Percentiles rank a stretch among this genome's conserved stretches.
These are phyloP conservation scores for Neoarius graeffei DNA, from an alignment of 2,113 vertebrate species.

Conservation along the genomic window DNA sequence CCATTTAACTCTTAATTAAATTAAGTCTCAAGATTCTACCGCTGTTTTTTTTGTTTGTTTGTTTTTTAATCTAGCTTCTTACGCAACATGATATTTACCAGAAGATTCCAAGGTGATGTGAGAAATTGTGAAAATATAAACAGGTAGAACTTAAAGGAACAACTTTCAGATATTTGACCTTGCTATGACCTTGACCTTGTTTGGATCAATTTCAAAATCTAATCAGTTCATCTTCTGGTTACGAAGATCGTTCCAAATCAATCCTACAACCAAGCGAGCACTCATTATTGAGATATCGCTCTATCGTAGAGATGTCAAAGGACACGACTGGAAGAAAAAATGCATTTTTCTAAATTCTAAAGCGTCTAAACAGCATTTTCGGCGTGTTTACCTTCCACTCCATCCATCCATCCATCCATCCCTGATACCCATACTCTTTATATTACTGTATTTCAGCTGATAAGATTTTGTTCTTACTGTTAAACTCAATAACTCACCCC, in stretches of 20 bases:
- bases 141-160: not conserved
- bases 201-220: no score
- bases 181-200: not conserved
- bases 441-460: not conserved
- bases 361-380: not conserved
- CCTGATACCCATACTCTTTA: not conserved
- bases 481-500: not conserved
- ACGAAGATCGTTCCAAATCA: not conserved
- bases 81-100: not conserved
- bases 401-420: not conserved
- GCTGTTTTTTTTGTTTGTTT: not conserved
- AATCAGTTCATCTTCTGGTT: no score
- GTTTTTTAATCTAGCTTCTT: not conserved
- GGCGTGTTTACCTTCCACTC: not conserved
- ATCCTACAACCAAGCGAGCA: not conserved
- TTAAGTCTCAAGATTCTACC: not conserved
- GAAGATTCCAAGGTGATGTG: not conserved
- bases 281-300: not conserved
- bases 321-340: not conserved
- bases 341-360: not conserved
- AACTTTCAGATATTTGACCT: not conserved
- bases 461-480: not conserved
- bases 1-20: not conserved
- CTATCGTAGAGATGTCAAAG: not conserved
- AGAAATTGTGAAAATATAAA: not conserved